A percentile compares a stretch with the other conserved stretches of the same genome.
Conservation (phyloP, 2,113 vertebrate species). For the Sceloporus undulatus region DNA sequence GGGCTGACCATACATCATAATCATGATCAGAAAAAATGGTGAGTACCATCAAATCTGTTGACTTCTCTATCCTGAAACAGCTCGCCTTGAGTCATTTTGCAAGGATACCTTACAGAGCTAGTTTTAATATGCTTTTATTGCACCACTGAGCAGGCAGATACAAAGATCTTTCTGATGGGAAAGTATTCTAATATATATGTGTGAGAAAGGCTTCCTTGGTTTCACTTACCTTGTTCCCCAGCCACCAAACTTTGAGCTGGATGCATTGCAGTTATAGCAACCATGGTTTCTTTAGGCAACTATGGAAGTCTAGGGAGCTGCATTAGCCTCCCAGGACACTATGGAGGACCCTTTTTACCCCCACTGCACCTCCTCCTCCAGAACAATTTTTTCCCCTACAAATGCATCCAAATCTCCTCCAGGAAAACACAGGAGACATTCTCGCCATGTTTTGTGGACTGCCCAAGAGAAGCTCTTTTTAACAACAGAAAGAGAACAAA, state of each 20-base stretch:
- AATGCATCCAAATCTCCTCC: too few species aligned
- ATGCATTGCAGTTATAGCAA: neutral
- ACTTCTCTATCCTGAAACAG: neutral
- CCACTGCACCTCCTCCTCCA: too few species aligned
- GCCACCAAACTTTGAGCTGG: accelerated
- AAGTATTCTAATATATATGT: neutral
- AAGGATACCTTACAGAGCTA: neutral
- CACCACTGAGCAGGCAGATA: neutral
- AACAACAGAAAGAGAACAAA: too few species aligned
- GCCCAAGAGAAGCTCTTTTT: too few species aligned
- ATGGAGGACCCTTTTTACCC: too few species aligned
- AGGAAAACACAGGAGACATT: too few species aligned
- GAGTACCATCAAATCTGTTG: neutral
- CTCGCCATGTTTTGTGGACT: too few species aligned
- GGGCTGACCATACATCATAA: neutral
- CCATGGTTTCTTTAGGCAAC: too few species aligned
- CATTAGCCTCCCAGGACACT: too few species aligned
- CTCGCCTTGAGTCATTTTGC: neutral
- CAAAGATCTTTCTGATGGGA: neutral
- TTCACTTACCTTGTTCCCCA: neutral
- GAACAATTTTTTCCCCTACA: too few species aligned
- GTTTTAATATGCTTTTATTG: neutral
- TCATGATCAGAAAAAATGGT: neutral
- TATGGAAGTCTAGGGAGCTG: too few species aligned
- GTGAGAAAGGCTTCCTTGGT: neutral